These are phyloP conservation scores for Anarhynchus alexandrinus DNA, from an alignment of 2,113 vertebrate species.

Conservation along the genomic window DNA sequence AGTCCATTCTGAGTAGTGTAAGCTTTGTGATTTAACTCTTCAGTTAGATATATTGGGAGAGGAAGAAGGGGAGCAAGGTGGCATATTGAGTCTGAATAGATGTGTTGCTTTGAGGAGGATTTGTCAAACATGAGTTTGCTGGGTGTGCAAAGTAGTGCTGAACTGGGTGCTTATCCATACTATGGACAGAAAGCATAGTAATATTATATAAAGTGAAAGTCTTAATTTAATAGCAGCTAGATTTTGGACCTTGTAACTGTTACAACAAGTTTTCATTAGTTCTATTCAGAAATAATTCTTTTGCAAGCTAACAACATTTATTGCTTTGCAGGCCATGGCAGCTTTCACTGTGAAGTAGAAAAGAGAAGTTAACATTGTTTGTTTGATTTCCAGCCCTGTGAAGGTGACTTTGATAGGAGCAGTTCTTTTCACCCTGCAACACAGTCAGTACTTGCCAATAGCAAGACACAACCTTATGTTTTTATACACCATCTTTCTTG, in stretches of 20 bases:
- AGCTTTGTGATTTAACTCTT: not conserved
- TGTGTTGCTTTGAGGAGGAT: not conserved
- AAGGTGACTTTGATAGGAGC: constrained; percentile 91
- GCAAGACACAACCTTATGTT: constrained; percentile 87
- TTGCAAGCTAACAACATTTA: not conserved
- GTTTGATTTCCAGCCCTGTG: constrained; percentile 81
- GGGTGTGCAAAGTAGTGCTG: not conserved
- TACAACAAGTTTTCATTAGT: not conserved
- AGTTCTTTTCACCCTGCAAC: constrained; percentile 90
- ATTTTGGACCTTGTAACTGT: not conserved
- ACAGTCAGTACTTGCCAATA: constrained; percentile 79
- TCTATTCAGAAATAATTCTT: not conserved
- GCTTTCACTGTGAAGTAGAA: not conserved
- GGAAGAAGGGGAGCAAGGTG: not conserved
- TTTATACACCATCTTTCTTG: constrained; percentile 86
- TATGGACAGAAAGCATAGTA: not conserved
- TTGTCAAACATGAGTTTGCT: not conserved
- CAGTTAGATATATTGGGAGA: not conserved
- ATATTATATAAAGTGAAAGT: not conserved
- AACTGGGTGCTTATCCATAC: not conserved
- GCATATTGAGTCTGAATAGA: not conserved
- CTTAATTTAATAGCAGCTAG: not conserved
- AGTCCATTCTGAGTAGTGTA: not conserved
- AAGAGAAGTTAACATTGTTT: constrained; percentile 15
- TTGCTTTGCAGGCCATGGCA: not conserved